Evolutionary conservation across 2,113 vertebrate genomes (phyloP).

Genomic region (Campylomormyrus numenius): DNA sequence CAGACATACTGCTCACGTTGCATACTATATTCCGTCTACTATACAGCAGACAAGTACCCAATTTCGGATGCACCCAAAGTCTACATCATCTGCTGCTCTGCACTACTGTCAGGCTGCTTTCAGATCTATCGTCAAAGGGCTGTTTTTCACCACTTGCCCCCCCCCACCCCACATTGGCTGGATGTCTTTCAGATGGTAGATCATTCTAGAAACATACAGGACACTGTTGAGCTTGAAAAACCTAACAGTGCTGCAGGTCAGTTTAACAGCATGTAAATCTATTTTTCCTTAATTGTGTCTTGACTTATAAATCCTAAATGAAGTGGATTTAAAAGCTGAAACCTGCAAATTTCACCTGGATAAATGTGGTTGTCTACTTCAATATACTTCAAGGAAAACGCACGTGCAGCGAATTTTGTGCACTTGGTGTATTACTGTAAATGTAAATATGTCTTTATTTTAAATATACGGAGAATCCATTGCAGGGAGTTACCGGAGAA

Average conservation of each 20-base stretch:
- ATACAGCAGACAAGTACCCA: neutral
- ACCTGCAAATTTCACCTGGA: neutral
- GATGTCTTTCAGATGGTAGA: neutral
- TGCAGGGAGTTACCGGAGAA: constrained; percentile 70
- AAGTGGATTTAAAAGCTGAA: neutral
- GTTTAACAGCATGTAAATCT: neutral
- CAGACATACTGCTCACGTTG: neutral
- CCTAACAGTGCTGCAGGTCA: neutral
- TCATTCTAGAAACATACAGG: neutral
- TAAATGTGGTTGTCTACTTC: neutral
- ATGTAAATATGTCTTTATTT: neutral
- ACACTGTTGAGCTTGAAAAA: neutral
- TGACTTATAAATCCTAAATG: neutral
- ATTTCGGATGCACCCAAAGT: neutral
- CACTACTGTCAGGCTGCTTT: neutral
- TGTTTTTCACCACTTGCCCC: neutral
- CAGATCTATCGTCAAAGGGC: neutral
- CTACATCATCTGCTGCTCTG: neutral
- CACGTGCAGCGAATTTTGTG: neutral
- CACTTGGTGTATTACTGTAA: neutral
- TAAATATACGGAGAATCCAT: neutral
- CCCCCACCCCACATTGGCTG: no score
- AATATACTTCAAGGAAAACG: neutral
- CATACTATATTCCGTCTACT: neutral
- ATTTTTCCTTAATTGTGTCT: neutral